These are phyloP conservation scores for Acheta domesticus DNA, from an alignment of 2,888 invertebrate species.

Conservation along the genomic window DNA sequence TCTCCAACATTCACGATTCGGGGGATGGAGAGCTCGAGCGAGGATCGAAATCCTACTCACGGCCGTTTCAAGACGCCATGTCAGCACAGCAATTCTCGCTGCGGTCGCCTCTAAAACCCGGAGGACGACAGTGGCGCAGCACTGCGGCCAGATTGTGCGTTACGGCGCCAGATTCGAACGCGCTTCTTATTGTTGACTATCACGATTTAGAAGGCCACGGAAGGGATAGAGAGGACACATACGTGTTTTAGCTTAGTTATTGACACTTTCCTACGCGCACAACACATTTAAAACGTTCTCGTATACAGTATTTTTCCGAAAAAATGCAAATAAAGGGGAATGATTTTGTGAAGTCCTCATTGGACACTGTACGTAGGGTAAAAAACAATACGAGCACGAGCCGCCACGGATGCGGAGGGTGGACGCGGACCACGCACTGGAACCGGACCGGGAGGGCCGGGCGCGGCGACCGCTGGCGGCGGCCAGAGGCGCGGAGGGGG, in stretches of 20 bases:
- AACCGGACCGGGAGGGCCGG: background rate
- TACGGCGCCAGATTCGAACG: constrained; percentile 22
- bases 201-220: too few species aligned
- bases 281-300: too few species aligned
- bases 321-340: too few species aligned
- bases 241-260: too few species aligned
- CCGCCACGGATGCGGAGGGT: background rate
- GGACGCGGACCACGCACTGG: background rate
- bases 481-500: too few species aligned
- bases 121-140: constrained; percentile 24
- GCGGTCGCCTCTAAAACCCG: constrained; percentile 34
- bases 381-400: background rate
- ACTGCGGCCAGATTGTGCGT: constrained; percentile 24
- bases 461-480: background rate
- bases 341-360: background rate
- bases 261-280: too few species aligned
- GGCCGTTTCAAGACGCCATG: constrained; percentile 36
- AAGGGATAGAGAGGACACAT: too few species aligned
- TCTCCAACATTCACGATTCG: constrained; percentile 31
- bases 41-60: constrained; percentile 36
- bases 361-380: background rate
- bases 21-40: constrained; percentile 35
- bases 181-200: background rate
- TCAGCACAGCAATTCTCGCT: constrained; percentile 34
- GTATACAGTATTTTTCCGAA: too few species aligned